Conservation (phyloP, 53 echinoderm and acorn worm species). For the Luidia sarsii region DNA sequence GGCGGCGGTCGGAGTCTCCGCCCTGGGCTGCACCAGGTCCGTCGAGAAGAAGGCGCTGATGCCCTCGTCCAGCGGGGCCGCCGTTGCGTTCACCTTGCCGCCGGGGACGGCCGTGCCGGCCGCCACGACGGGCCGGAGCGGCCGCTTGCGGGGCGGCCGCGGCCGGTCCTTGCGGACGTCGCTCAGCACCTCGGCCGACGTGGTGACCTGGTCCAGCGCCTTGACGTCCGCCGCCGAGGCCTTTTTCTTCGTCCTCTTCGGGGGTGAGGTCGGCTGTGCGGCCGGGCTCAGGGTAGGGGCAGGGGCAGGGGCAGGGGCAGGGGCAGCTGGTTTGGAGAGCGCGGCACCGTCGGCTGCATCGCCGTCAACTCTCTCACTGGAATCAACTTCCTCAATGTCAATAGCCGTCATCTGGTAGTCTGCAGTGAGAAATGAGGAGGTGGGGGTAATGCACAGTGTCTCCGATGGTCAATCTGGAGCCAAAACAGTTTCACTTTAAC, state of each 20-base stretch:
- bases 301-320: background rate
- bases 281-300: no score
- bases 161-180: conserved; percentile 29
- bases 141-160: conserved; percentile 19
- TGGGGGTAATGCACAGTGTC: no score
- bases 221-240: conserved; percentile 20
- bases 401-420: no score
- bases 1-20: background rate
- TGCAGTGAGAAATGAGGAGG: no score
- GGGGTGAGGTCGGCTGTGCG: background rate
- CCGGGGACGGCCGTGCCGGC: background rate
- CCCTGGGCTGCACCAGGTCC: background rate
- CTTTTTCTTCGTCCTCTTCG: background rate
- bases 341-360: background rate
- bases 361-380: conserved; percentile 16
- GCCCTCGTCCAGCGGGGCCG: conserved; percentile 22
- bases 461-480: no score
- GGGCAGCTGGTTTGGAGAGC: conserved; percentile 5
- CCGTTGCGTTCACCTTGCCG: background rate
- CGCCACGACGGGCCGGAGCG: background rate
- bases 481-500: no score
- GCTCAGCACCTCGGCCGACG: conserved; percentile 2
- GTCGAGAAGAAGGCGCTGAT: conserved; percentile 38
- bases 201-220: conserved; percentile 14
- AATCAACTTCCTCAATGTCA: conserved; percentile 10